phyloP scores from a whole-genome alignment of 2,797 vertebrate genomes.

The Sebastes diaconus region DNA sequence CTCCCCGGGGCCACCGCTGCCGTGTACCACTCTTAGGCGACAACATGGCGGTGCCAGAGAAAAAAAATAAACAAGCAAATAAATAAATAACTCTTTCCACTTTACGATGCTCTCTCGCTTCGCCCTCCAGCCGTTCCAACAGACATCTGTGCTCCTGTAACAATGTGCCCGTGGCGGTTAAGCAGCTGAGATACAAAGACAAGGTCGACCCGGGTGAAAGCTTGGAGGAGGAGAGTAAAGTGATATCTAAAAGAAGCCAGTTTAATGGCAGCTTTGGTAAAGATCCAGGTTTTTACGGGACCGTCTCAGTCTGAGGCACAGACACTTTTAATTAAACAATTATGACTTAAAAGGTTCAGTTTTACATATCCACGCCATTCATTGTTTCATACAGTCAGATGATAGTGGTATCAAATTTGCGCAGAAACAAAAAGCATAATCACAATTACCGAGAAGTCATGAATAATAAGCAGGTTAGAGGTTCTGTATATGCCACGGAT shows the following conservation, averaged over 20 bases:
- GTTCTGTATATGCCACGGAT: slow-evolving; percentile 57
- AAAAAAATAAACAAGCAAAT: slow-evolving; percentile 52
- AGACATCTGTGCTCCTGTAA: slow-evolving; percentile 63
- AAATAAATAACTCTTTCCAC: slow-evolving; percentile 55
- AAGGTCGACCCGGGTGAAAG: slow-evolving; percentile 49
- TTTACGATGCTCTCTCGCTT: slow-evolving; percentile 34
- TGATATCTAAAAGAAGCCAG: neutral
- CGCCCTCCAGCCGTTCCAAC: slow-evolving; percentile 36
- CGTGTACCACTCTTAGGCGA: slow-evolving; percentile 20
- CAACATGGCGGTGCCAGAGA: slow-evolving; percentile 33
- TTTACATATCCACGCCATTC: slow-evolving; percentile 2
- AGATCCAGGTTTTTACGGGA: neutral
- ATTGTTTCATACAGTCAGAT: slow-evolving; percentile 31
- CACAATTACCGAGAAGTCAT: slow-evolving; percentile 67
- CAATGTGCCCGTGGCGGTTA: slow-evolving; percentile 47
- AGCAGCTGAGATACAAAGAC: slow-evolving; percentile 47
- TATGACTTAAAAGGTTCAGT: slow-evolving; percentile 8
- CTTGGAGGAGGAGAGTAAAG: slow-evolving; percentile 9
- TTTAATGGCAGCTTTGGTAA: neutral
- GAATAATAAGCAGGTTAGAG: slow-evolving; percentile 76
- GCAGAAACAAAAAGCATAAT: slow-evolving; percentile 64
- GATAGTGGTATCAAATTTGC: slow-evolving; percentile 32
- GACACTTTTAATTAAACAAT: slow-evolving; percentile 15
- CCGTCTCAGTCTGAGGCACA: neutral
- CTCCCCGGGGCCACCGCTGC: slow-evolving; percentile 22